Percentiles rank a stretch among this genome's conserved stretches.
phyloP scores from a whole-genome alignment of 2,113 vertebrate genomes.

The Serinus canaria region DNA sequence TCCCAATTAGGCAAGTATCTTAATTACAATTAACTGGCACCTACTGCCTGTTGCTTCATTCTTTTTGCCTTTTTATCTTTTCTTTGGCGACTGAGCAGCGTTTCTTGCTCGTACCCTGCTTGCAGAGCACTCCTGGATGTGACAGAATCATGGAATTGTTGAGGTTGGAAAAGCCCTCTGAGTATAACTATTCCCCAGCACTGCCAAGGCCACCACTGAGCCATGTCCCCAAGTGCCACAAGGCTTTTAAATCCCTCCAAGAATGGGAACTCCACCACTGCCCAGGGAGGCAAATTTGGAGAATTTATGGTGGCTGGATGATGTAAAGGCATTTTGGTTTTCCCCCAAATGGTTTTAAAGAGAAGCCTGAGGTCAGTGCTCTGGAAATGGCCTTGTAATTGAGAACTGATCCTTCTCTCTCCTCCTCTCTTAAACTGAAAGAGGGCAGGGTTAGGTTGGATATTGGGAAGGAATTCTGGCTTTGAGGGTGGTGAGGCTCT shows the following conservation, averaged over 20 bases:
- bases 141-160: not conserved
- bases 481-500: rapidly evolving
- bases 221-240: not conserved
- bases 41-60: not conserved
- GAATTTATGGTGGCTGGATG: not conserved
- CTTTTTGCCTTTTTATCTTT: not conserved
- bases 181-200: not conserved
- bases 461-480: not conserved
- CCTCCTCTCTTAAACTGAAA: not conserved
- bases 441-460: not conserved
- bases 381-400: not conserved
- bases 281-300: not conserved
- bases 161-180: not conserved
- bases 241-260: not conserved
- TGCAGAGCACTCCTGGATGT: not conserved
- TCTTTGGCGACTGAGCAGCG: not conserved
- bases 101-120: not conserved
- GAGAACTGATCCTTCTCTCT: not conserved
- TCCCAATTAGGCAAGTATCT: constrained; percentile 83
- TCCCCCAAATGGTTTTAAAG: not conserved
- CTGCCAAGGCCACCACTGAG: not conserved
- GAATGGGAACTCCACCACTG: not conserved
- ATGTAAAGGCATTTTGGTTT: not conserved
- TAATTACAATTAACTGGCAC: constrained; percentile 1
- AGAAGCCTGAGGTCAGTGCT: not conserved